These are phyloP conservation scores for Solenopsis fugax DNA, from an alignment of 1,140 invertebrate species.

Conservation along the genomic window DNA sequence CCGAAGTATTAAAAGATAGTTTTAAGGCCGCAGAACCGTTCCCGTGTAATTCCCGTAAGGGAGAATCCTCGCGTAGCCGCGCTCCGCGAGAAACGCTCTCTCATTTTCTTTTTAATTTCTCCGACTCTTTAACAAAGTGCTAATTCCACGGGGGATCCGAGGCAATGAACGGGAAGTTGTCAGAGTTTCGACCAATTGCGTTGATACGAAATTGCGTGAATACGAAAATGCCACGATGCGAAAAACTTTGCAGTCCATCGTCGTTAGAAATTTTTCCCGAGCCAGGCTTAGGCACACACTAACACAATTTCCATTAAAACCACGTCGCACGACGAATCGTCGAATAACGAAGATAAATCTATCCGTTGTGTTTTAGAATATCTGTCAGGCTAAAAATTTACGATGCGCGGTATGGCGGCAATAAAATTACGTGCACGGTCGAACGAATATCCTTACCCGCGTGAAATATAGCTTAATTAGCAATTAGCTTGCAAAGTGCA, in stretches of 20 bases:
- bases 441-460: slow-evolving; percentile 42
- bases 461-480: slow-evolving; percentile 59
- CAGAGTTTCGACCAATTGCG: slow-evolving; percentile 57
- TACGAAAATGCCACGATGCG: slow-evolving; percentile 41
- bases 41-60: slow-evolving; percentile 60
- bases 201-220: too few species aligned
- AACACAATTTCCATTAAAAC: slow-evolving; percentile 15
- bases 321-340: background rate
- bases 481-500: slow-evolving; percentile 67
- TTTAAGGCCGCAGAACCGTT: slow-evolving; percentile 62
- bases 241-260: slow-evolving; percentile 19
- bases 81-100: slow-evolving; percentile 11
- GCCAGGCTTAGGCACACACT: background rate
- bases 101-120: slow-evolving; percentile 68
- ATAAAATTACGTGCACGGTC: slow-evolving; percentile 47
- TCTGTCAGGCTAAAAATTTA: slow-evolving; percentile 29
- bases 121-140: slow-evolving; percentile 62
- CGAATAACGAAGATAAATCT: background rate
- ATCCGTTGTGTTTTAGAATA: slow-evolving; percentile 11
- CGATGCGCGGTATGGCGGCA: slow-evolving; percentile 13
- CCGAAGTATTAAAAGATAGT: slow-evolving; percentile 66
- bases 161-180: slow-evolving; percentile 55
- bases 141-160: slow-evolving; percentile 29
- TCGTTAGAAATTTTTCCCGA: background rate
- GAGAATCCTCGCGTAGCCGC: slow-evolving; percentile 18